These are phyloP conservation scores for Campaea margaritaria DNA, from an alignment of 2,888 invertebrate genomes.

Conservation along the genomic window DNA sequence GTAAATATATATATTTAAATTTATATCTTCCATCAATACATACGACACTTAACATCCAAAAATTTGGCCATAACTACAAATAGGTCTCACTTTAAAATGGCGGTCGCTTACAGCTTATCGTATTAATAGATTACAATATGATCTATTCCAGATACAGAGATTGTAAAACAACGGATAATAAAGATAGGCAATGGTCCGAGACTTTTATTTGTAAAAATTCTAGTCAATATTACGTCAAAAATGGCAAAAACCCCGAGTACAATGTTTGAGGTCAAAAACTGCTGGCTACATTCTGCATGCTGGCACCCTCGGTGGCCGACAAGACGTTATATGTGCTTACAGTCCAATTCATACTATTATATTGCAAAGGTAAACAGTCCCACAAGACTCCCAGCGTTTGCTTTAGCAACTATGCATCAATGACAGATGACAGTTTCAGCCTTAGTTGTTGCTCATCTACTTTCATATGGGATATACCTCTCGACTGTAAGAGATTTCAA, in stretches of 20 bases:
- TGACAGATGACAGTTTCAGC: too few species aligned
- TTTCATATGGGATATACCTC: too few species aligned
- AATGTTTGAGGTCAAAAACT: background rate
- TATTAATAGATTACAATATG: slow-evolving; percentile 35
- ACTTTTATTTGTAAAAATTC: background rate
- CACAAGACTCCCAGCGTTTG: too few species aligned
- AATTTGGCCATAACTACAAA: slow-evolving; percentile 75
- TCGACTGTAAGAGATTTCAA: too few species aligned
- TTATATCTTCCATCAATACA: slow-evolving; percentile 86
- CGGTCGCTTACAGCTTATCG: slow-evolving; percentile 55
- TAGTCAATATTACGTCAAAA: background rate
- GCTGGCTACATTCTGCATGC: background rate
- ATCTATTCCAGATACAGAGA: slow-evolving; percentile 25
- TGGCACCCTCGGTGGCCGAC: too few species aligned
- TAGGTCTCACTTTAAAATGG: slow-evolving; percentile 75
- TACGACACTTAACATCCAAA: slow-evolving; percentile 79
- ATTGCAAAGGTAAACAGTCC: too few species aligned
- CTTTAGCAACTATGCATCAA: too few species aligned
- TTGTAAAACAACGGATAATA: slow-evolving; percentile 11
- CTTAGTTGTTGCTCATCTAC: too few species aligned
- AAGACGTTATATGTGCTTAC: too few species aligned
- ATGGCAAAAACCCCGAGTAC: slow-evolving; percentile 10
- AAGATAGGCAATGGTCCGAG: slow-evolving; percentile 3
- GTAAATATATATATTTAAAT: slow-evolving; percentile 86
- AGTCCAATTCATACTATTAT: too few species aligned